phyloP scores from a whole-genome alignment of 2,888 invertebrate species.

The Drosophila niveifrons region DNA sequence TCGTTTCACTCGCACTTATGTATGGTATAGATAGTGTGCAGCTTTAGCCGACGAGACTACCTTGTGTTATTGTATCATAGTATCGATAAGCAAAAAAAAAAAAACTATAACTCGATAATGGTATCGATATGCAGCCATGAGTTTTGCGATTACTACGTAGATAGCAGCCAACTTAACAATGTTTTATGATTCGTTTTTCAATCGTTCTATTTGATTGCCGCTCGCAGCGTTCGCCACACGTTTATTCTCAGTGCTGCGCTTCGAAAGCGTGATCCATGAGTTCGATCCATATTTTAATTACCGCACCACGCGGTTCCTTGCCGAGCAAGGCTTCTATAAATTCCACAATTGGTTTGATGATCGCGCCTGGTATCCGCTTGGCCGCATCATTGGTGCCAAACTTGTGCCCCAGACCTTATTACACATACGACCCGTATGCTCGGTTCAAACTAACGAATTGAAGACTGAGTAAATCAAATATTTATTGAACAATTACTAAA shows the following conservation, averaged over 20 bases:
- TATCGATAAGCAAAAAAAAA: slow-evolving; percentile 33
- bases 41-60: too few relatives aligned
- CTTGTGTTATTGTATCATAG: too few relatives aligned
- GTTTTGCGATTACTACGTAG: slow-evolving; percentile 86
- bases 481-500: slow-evolving; percentile 57
- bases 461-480: slow-evolving; percentile 56
- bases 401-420: slow-evolving; percentile 11
- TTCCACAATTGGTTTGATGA: slow-evolving; percentile 99
- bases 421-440: slow-evolving; percentile 33
- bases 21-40: too few relatives aligned
- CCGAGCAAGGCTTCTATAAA: slow-evolving; percentile 99
- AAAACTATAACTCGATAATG: not conserved
- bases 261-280: slow-evolving; percentile 99
- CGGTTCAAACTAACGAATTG: slow-evolving; percentile 10
- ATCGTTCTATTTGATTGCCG: slow-evolving; percentile 85
- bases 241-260: slow-evolving; percentile 98
- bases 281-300: slow-evolving; percentile 99
- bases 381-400: slow-evolving; percentile 98
- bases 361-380: slow-evolving; percentile 98
- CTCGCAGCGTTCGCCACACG: slow-evolving; percentile 95
- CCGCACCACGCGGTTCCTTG: slow-evolving; percentile 99
- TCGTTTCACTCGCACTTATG: too few relatives aligned
- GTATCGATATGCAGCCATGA: slow-evolving; percentile 81
- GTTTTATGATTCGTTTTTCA: not conserved
- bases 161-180: slow-evolving; percentile 29